Evolutionary conservation across 2,888 invertebrate genomes (phyloP).

Genomic region (Oxycera nigricornis): DNA sequence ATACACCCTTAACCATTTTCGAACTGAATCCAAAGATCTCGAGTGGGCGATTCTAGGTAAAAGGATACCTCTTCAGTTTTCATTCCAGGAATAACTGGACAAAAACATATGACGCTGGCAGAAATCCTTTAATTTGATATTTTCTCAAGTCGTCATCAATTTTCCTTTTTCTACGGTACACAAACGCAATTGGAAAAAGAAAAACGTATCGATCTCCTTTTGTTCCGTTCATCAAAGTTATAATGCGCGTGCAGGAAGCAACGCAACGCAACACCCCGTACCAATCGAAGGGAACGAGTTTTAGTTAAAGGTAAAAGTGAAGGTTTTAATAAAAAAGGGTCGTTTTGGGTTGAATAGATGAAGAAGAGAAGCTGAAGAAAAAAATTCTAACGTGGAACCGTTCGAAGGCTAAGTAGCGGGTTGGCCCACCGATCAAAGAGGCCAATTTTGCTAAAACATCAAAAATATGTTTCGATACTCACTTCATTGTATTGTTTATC

Average conservation of each 20-base stretch:
- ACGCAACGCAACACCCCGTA: not conserved
- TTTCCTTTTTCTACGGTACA: conserved; percentile 41
- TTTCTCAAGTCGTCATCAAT: conserved; percentile 47
- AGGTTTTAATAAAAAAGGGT: conserved; percentile 26
- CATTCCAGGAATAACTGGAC: conserved; percentile 36
- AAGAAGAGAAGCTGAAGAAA: too few species aligned
- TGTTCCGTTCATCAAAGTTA: conserved; percentile 32
- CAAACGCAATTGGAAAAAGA: not conserved
- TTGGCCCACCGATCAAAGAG: conserved; percentile 20
- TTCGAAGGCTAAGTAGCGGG: conserved; percentile 20
- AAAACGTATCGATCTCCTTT: conserved; percentile 33
- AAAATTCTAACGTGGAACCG: too few species aligned
- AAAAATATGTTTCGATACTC: conserved; percentile 30
- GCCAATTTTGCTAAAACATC: conserved; percentile 32
- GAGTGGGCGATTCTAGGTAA: conserved; percentile 17
- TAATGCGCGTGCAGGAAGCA: conserved; percentile 14
- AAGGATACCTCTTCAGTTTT: conserved; percentile 24
- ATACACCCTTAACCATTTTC: too few species aligned
- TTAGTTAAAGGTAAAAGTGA: conserved; percentile 27
- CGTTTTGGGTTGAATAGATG: not conserved
- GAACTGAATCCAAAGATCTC: not conserved
- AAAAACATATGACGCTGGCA: conserved; percentile 50
- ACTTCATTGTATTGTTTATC: not conserved
- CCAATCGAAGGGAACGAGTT: not conserved
- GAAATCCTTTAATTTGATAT: conserved; percentile 50